Evolutionary conservation across 2,113 vertebrate genomes (phyloP).

Genomic region (Alligator sinensis): DNA sequence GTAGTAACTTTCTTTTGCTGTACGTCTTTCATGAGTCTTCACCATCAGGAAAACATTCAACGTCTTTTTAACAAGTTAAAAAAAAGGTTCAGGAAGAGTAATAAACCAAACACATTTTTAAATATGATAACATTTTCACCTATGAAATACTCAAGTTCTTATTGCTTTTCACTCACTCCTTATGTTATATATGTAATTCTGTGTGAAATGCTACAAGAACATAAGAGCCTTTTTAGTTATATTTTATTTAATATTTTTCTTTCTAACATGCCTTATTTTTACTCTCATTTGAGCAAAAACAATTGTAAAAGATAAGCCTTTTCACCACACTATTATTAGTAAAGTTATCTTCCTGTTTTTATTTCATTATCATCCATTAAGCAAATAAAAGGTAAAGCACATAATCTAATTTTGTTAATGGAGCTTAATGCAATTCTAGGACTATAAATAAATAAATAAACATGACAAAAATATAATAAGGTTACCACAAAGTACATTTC

Average conservation of each 20-base stretch:
- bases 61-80: neutral
- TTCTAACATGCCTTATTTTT: neutral
- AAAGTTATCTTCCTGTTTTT: constrained; percentile 32
- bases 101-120: neutral
- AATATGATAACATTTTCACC: no score
- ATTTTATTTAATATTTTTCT: neutral
- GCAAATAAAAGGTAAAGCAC: constrained; percentile 47
- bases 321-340: constrained; percentile 15
- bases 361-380: constrained; percentile 61
- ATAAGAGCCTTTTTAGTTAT: neutral
- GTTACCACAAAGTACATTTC: constrained; percentile 37
- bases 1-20: neutral
- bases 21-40: neutral
- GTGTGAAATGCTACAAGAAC: neutral
- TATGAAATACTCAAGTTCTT: neutral
- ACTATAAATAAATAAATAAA: constrained; percentile 37
- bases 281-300: neutral
- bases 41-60: neutral
- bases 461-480: neutral
- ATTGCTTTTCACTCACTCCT: neutral
- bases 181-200: neutral
- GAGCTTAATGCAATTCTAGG: constrained; percentile 32
- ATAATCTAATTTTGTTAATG: constrained; percentile 51
- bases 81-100: neutral
- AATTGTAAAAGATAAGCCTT: constrained; percentile 26